Conservation (phyloP, 2,113 vertebrate genomes). For the Holacanthus passer region DNA sequence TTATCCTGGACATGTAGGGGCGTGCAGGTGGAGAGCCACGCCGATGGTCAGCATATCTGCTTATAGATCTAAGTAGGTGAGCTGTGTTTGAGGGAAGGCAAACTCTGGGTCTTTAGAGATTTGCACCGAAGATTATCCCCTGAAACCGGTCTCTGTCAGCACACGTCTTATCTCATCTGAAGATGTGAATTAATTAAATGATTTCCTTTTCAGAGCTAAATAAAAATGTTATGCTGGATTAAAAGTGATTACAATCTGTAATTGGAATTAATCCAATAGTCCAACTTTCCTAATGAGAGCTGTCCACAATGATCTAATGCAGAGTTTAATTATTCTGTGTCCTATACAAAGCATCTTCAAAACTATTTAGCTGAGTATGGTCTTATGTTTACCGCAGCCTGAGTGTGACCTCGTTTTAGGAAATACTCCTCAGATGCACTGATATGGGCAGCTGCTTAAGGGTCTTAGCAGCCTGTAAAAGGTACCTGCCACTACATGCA, state of each 20-base stretch:
- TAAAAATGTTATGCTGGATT: neutral
- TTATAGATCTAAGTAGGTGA: conserved; percentile 58
- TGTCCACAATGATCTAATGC: neutral
- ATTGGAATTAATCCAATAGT: neutral
- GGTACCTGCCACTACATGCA: conserved; percentile 57
- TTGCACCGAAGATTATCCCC: conserved; percentile 42
- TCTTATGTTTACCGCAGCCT: conserved; percentile 9
- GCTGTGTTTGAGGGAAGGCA: conserved; percentile 47
- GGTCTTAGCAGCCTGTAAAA: conserved; percentile 56
- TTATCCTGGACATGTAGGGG: conserved; percentile 67
- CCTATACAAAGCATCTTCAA: neutral
- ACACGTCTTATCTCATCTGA: neutral
- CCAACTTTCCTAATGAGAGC: neutral
- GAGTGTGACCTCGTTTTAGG: conserved; percentile 17
- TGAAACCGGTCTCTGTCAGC: neutral
- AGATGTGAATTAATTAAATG: neutral
- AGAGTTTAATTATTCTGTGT: no score
- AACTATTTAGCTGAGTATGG: conserved; percentile 14
- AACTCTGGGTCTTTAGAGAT: conserved; percentile 41
- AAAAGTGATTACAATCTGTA: neutral
- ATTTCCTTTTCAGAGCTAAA: neutral
- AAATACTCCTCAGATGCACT: conserved; percentile 46
- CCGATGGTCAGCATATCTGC: conserved; percentile 72
- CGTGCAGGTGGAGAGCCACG: conserved; percentile 59
- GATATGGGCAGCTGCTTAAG: conserved; percentile 56